Evolutionary conservation across 2,797 vertebrate species (phyloP), one percentile per base, ranked within the genome.

Genomic region (Parotocinclus haroldoi): DNA sequence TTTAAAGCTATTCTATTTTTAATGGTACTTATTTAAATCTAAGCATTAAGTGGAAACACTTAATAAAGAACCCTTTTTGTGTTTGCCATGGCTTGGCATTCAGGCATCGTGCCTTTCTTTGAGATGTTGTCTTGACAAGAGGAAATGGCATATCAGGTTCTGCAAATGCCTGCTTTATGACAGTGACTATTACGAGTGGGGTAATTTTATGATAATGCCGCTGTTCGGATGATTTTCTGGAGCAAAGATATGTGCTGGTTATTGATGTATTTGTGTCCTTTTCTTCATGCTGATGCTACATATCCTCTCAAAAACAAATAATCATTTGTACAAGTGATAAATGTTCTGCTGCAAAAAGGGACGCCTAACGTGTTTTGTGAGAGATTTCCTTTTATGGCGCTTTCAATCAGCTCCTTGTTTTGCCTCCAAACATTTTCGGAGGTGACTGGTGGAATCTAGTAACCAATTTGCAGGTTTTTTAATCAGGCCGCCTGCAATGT

Each of bases 231-330:
- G 39, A 53, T 58, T 63, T 44, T 58, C 37, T 4, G 5, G 10
- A 69, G 53, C 39, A 8, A 9, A 55, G 17, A 44, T 63, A 45
- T 58, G 40, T 13, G 38, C 45, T 9, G 36, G 50, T 60, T 63
- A 36, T 63, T 36, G 51, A 49, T 68, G 55, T n/a, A 6, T 64
- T 54, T 38, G 49, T 37, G 17, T 68, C n/a, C 37, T 36, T 63
- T 58, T 52, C 68, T 14, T 14, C 11, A 9, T 27, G 56, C 14
- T 19, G 38, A 42, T n/a, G 59, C n/a, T 37, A 45, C 16, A 45
- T 71, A 56, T 54, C 39, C 40, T 68, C 51, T 53, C 14, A 19
- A 73, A 77, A 68, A 14, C 17, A 63, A 64, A 51, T 51, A 14
- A 5, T 11, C 14, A 16, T 58, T 69, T 59, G 11, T 54, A 40